A percentile compares a stretch with the other conserved stretches of the same genome.
phyloP scores from a whole-genome alignment of 23 tunicate species.

The Styela plicata region DNA sequence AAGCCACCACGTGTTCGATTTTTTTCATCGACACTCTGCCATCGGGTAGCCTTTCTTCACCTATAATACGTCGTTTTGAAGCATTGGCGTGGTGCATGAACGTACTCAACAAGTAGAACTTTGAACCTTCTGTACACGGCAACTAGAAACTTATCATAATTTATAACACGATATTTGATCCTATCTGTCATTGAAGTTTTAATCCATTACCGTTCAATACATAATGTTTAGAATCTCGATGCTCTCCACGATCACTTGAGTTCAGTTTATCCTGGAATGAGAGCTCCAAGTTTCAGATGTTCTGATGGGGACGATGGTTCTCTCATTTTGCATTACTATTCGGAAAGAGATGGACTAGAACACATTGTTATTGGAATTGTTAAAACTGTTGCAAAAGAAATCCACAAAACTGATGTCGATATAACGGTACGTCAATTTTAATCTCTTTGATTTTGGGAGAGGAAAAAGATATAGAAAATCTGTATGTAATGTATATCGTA shows the following conservation, averaged over 20 bases:
- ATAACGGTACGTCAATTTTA: slow-evolving; percentile 45
- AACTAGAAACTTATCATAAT: too few relatives aligned
- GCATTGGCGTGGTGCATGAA: neutral
- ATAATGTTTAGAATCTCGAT: slow-evolving; percentile 66
- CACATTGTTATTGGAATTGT: slow-evolving; percentile 91
- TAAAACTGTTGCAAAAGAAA: slow-evolving; percentile 69
- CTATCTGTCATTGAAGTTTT: too few relatives aligned
- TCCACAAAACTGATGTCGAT: slow-evolving; percentile 86
- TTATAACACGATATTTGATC: too few relatives aligned
- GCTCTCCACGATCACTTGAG: slow-evolving; percentile 95
- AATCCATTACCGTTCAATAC: neutral
- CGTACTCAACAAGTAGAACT: neutral
- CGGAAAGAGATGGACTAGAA: slow-evolving; percentile 90
- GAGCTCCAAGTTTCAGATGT: slow-evolving; percentile 92
- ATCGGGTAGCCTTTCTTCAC: too few relatives aligned
- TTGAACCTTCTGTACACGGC: neutral
- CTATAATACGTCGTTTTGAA: too few relatives aligned
- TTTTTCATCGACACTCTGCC: too few relatives aligned
- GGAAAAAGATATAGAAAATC: too few relatives aligned
- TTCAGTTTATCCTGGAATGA: slow-evolving; percentile 94
- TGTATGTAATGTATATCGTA: too few relatives aligned
- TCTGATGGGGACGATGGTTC: slow-evolving; percentile 69
- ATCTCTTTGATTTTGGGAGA: too few relatives aligned
- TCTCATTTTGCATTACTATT: slow-evolving; percentile 84
- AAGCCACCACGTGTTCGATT: too few relatives aligned